Percentiles rank a stretch among this genome's conserved stretches.
Conservation (phyloP, 2,113 vertebrate genomes). For the Xenotilapia flavipinnis region DNA sequence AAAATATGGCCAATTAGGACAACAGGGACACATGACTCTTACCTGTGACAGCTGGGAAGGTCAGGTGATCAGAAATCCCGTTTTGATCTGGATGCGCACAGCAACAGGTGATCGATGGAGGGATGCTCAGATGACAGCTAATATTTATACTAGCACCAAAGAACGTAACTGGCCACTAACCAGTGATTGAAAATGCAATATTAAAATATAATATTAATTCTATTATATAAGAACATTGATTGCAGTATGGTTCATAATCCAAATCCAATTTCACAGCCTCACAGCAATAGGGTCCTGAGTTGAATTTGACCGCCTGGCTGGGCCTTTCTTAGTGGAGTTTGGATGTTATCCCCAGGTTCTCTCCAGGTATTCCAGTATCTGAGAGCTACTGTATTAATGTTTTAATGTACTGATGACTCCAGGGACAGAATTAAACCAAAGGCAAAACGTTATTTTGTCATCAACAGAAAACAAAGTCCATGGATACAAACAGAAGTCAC, state of each 20-base stretch:
- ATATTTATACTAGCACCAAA: neutral
- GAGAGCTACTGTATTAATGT: neutral
- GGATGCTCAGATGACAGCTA: neutral
- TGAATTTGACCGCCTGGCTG: too few relatives aligned
- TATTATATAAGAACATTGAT: too few relatives aligned
- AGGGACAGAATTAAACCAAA: neutral
- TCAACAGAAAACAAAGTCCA: neutral
- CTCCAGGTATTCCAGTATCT: neutral
- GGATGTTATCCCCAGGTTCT: neutral
- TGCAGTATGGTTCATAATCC: too few relatives aligned
- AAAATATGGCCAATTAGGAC: neutral
- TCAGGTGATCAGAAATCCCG: neutral
- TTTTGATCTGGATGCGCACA: neutral
- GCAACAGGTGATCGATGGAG: fast-evolving
- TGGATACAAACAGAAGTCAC: neutral
- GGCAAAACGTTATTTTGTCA: neutral
- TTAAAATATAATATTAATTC: too few relatives aligned
- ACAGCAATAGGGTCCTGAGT: too few relatives aligned
- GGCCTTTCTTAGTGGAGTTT: too few relatives aligned
- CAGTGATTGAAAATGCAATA: neutral
- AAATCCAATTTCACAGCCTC: too few relatives aligned
- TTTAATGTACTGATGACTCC: neutral
- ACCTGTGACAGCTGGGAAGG: neutral
- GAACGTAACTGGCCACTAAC: neutral
- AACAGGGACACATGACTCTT: fast-evolving